Percentiles rank a stretch among this genome's conserved stretches.
Conservation (phyloP, 2,113 vertebrate species). For the Rhipidura dahli region DNA sequence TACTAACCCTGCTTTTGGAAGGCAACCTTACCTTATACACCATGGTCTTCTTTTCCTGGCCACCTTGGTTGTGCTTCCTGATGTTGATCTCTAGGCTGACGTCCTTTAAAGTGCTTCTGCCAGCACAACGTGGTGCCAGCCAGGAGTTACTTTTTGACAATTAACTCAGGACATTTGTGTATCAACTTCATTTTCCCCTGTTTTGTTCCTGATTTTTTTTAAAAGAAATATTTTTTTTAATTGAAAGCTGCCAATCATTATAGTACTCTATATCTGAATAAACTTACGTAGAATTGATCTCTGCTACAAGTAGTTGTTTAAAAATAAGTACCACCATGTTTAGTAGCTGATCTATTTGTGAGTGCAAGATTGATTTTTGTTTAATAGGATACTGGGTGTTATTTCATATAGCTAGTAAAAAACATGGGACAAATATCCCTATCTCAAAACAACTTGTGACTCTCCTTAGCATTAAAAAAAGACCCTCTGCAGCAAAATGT, state of each 20-base stretch:
- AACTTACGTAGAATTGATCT: not conserved
- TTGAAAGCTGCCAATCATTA: not conserved
- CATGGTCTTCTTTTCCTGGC: not conserved
- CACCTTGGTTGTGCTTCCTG: not conserved
- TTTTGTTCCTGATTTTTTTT: not conserved
- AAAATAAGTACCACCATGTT: not conserved
- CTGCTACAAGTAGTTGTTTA: not conserved
- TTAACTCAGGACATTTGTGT: not conserved
- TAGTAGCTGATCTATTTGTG: not conserved
- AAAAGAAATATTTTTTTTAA: not conserved
- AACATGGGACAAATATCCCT: not conserved
- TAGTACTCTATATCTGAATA: not conserved
- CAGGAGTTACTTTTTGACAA: not conserved
- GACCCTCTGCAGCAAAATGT: not conserved
- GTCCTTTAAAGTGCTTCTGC: not conserved
- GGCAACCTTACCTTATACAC: not conserved
- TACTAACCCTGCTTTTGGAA: not conserved
- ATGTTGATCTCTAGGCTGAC: not conserved
- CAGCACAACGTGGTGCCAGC: not conserved
- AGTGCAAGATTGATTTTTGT: not conserved
- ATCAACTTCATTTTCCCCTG: not conserved
- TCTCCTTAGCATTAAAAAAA: not conserved
- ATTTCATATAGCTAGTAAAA: not conserved
- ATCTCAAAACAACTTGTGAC: not conserved
- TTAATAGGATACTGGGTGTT: not conserved